These are phyloP conservation scores for Temnothorax unifasciatus DNA, from an alignment of 2,888 invertebrate species.

Conservation along the genomic window DNA sequence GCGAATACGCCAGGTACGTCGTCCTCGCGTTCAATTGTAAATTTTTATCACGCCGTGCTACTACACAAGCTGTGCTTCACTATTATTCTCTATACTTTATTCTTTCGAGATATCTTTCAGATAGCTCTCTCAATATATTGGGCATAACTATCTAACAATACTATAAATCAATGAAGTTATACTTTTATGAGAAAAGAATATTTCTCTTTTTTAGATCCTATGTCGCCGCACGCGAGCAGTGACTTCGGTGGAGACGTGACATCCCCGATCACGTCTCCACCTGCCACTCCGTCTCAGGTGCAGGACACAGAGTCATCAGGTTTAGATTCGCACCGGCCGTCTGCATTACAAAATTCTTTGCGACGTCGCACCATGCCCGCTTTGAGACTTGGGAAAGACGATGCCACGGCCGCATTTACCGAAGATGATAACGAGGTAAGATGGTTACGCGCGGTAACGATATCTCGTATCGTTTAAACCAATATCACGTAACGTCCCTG, in stretches of 20 bases:
- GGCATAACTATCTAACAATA: neutral
- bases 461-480: constrained; percentile 14
- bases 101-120: neutral
- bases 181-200: neutral
- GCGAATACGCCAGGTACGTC: constrained; percentile 90
- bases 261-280: constrained; percentile 87
- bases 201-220: constrained; percentile 87
- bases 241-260: constrained; percentile 86
- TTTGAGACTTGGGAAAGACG: constrained; percentile 81
- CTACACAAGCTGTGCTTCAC: neutral
- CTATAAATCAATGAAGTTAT: neutral
- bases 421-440: constrained; percentile 84
- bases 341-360: constrained; percentile 81
- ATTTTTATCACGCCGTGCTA: neutral
- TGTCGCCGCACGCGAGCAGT: constrained; percentile 88
- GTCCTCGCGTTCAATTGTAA: neutral
- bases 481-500: neutral
- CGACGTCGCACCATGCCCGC: constrained; percentile 82
- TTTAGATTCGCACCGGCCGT: constrained; percentile 79
- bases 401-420: constrained; percentile 72
- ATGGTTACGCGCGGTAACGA: neutral
- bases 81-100: neutral
- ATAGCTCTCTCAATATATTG: neutral
- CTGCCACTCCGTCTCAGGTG: constrained; percentile 86
- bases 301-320: constrained; percentile 81